Evolutionary conservation across 2,888 invertebrate genomes (phyloP), one percentile per base, ranked within the genome.

Genomic region (Temnothorax unifasciatus): DNA sequence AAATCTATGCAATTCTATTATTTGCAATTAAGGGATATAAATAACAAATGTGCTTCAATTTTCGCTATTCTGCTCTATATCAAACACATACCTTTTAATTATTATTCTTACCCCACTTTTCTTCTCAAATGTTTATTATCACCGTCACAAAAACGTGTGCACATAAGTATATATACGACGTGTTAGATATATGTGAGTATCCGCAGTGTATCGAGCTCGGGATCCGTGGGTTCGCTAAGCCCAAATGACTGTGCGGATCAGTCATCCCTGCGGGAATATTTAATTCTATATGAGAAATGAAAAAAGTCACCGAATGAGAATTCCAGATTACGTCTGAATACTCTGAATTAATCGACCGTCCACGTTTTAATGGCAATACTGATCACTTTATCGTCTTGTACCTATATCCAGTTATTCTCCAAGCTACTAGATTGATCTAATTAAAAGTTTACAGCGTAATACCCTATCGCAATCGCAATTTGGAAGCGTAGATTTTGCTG

Each of bases 391-490:
- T 44, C 57, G 8, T 59, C 8, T 1, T 54, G 18, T 29, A n/a
- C 47, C 61, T 41, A n/a, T 13, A 2, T 74, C 47, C 34, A 15
- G n/a, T 74, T 59, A 59, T 13, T 47, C 34, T 15, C 0, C 61
- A 0, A 50, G 4, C n/a, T 50, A 59, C 3, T 29, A 38, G 2
- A 8, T 4, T 6, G 29, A 8, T 74, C 29, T 29, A 64, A 76
- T 64, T 63, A 63, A 50, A 75, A 64, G 44, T 63, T 75, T 63
- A 34, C 1, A 34, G 5, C 34, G n/a, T n/a, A 61, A 47, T 21
- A 73, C 3, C n/a, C 15, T 15, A n/a, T 21, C 25, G 54, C 38
- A 54, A 73, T 18, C 18, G 21, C 9, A 18, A 54, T 38, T 25
- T 25, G 9, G 9, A 3, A 8, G 47, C 2, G 6, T n/a, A 50